A percentile compares a stretch with the other conserved stretches of the same genome.
These are phyloP conservation scores for Gila robusta DNA, from an alignment of 2,797 vertebrate species.

Conservation along the genomic window DNA sequence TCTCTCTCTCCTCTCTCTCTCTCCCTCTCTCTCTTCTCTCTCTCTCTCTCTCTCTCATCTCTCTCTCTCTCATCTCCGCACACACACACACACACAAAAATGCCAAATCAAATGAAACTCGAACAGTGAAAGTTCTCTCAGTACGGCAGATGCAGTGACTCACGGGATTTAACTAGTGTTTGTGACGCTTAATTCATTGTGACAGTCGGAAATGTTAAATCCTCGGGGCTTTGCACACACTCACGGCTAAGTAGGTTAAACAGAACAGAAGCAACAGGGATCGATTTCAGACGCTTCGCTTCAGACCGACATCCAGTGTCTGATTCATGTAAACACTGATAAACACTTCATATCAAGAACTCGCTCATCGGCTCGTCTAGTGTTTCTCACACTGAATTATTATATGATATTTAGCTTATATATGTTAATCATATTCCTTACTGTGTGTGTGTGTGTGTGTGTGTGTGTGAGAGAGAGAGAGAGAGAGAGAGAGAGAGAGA, in stretches of 20 bases:
- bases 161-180: conserved; percentile 80
- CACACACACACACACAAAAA: too few relatives aligned
- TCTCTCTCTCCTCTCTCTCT: too few relatives aligned
- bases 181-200: conserved; percentile 82
- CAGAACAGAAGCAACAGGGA: conserved; percentile 76
- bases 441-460: conserved; percentile 23
- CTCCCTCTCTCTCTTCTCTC: too few relatives aligned
- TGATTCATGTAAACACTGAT: conserved; percentile 57
- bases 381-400: not conserved
- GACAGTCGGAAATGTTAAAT: conserved; percentile 86
- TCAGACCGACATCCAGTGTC: conserved; percentile 62
- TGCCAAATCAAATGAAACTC: too few relatives aligned
- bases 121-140: too few relatives aligned
- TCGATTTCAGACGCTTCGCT: conserved; percentile 76
- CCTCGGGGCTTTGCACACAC: conserved; percentile 74
- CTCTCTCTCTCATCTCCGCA: too few relatives aligned
- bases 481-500: too few relatives aligned
- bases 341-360: conserved; percentile 13
- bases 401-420: not conserved
- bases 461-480: too few relatives aligned
- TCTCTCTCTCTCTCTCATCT: too few relatives aligned
- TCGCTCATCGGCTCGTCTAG: not conserved
- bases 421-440: not conserved
- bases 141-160: conserved; percentile 65
- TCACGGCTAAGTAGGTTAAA: conserved; percentile 83